phyloP scores from a whole-genome alignment of 2,113 vertebrate genomes.

The Hyaena hyaena region DNA sequence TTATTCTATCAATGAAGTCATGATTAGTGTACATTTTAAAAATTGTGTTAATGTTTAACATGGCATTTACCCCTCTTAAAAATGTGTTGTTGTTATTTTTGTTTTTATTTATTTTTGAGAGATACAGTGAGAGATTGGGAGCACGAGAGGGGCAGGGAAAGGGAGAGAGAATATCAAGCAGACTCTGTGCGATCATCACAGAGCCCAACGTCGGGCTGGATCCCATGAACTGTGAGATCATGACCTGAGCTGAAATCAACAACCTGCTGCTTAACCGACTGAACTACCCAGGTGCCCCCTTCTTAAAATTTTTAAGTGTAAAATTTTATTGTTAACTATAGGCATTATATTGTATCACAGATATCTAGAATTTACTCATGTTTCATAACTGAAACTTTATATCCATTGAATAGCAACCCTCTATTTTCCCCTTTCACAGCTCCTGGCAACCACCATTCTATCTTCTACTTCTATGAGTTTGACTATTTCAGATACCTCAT shows the following conservation, averaged over 20 bases:
- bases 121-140: too few species aligned
- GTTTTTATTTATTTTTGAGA: too few species aligned
- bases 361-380: background rate
- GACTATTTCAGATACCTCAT: background rate
- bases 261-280: too few species aligned
- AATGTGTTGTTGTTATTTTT: too few species aligned
- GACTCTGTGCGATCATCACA: too few species aligned
- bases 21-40: background rate
- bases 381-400: background rate
- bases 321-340: background rate
- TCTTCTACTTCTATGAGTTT: background rate
- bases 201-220: too few species aligned
- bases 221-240: too few species aligned
- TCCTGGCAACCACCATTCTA: background rate
- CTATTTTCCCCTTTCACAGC: background rate
- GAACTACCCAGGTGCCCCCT: too few species aligned
- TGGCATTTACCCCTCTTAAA: background rate
- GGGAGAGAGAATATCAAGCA: too few species aligned
- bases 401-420: background rate
- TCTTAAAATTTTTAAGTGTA: background rate
- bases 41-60: background rate
- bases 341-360: background rate
- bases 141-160: too few species aligned
- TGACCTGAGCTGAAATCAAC: too few species aligned
- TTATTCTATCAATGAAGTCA: background rate